Conservation (phyloP, 2,888 invertebrate species). For the Aricia artaxerxes region DNA sequence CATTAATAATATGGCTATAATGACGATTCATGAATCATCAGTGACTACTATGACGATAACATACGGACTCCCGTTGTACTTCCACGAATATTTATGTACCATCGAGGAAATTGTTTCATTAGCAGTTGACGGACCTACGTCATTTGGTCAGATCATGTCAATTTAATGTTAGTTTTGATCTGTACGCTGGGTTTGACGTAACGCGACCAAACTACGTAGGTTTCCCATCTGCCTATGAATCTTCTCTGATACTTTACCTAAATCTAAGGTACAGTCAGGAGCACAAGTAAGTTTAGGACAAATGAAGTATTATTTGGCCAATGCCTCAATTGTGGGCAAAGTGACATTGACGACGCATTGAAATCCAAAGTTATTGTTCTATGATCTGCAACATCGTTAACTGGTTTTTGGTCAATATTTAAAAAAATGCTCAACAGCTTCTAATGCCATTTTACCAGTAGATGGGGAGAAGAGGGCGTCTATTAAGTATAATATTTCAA, state of each 20-base stretch:
- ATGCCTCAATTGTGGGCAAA: too few species aligned
- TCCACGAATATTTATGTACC: neutral
- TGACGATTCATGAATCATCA: constrained; percentile 20
- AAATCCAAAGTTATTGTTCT: too few species aligned
- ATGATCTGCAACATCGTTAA: too few species aligned
- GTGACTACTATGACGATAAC: neutral
- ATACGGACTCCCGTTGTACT: neutral
- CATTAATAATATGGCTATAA: neutral
- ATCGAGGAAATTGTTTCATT: neutral
- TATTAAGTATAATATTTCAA: too few species aligned
- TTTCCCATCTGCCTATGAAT: neutral
- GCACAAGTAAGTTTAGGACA: neutral
- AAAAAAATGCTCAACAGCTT: too few species aligned
- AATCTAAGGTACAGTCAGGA: neutral
- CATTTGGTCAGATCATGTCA: neutral
- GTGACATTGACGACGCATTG: too few species aligned
- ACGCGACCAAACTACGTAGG: neutral
- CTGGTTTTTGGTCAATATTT: too few species aligned
- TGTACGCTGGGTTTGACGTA: neutral
- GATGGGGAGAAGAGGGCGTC: too few species aligned
- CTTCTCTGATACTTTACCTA: neutral
- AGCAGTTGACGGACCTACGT: neutral
- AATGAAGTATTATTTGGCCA: neutral
- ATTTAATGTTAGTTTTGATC: too few species aligned
- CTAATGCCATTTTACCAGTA: too few species aligned